Base-by-base conservation (phyloP, 2,888 invertebrate species). In the Cerastis rubricosa region DNA sequence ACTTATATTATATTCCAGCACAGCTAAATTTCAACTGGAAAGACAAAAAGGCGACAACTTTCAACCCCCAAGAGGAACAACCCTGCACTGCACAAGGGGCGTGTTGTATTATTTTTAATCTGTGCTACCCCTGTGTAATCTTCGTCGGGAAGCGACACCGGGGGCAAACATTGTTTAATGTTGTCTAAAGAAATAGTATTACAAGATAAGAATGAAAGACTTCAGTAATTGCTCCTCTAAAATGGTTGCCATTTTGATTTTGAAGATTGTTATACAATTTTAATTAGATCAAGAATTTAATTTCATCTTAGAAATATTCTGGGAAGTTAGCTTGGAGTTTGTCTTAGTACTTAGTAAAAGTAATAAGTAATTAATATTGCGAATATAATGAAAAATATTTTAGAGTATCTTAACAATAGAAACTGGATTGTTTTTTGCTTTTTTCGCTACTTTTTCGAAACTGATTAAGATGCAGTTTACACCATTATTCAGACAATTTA, bases 101-200 rank as follows among this genome's bases (percentile, higher is more conserved):
- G 89, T 89, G 90, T 86, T 92, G 88, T 90, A 89, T 90, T 91
- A 90, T 92, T 93, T 94, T 92, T 93, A 93, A 92, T 92, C 93
- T 92, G 85, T 80, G 83, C 83, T 85, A 87, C 88, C 90, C 87
- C 84, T 76, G 88, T 87, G 90, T 90, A 91, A 92, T 93, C 91
- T 90, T 74, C 86, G 84, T 79, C 83, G 83, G 85, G 81, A 87
- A 85, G 89, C 88, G 82, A 87, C 87, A 83, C 79, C 78, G 76
- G 81, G 81, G 87, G 85, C 86, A 90, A 91, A 90, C 88, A 89
- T 86, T 90, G 91, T 90, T 91, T 90, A 91, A 92, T 90, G 90
- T 90, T 90, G 90, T 90, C 84, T 88, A 86, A 87, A 86, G 88
- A 90, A n/a, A 91, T 89, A 87, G 86, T 91, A 89, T 89, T 86